Evolutionary conservation across 2,888 invertebrate genomes (phyloP), one percentile per base, ranked within the genome.

Genomic region (Scaptomyza cyrtandrae): DNA sequence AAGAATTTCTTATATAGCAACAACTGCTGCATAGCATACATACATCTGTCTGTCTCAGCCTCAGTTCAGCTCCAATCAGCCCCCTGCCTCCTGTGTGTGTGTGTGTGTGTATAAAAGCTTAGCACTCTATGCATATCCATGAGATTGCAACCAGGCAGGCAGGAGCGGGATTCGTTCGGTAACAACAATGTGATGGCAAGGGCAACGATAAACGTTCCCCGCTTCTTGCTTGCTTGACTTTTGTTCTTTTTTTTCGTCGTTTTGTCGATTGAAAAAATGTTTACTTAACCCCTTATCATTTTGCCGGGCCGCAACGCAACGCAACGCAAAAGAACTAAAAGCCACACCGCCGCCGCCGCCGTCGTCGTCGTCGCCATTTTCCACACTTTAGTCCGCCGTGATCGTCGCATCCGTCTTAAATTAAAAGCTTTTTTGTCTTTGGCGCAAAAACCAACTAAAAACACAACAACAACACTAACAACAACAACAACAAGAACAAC

Each of bases 1-100:
- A 87, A 63, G 82, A 82, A 82, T 82, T 85, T 87, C 85, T 87
- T 82, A 81, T 87, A 87, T 82, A 82, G 85, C 85, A 85, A 85
- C 87, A 85, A 85, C 79, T 82, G 79, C 80, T 82, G 79, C 79
- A 78, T 79, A 82, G 76, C 79, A 78, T 69, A 71, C 75, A 79
- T 75, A 75, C 71, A 65, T 60, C 64, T 71, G 77, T 56, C 49
- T 33, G 49, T 49, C 71, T 63, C 33, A 44, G 46, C n/a, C 16
- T 24, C 10, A 37, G n/a, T n/a, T n/a, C n/a, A n/a, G n/a, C n/a
- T n/a, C 5, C 24, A 1, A 9, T n/a, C 9, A 24, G n/a, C 19
- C 44, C 11, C n/a, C n/a, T n/a, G n/a, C n/a, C n/a, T n/a, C n/a
- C n/a, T n/a, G n/a, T n/a, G n/a, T n/a, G n/a, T n/a, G n/a, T n/a